Evolutionary conservation across 2,113 vertebrate genomes (phyloP), one percentile per base, ranked within the genome.

Genomic region (Alligator mississippiensis): DNA sequence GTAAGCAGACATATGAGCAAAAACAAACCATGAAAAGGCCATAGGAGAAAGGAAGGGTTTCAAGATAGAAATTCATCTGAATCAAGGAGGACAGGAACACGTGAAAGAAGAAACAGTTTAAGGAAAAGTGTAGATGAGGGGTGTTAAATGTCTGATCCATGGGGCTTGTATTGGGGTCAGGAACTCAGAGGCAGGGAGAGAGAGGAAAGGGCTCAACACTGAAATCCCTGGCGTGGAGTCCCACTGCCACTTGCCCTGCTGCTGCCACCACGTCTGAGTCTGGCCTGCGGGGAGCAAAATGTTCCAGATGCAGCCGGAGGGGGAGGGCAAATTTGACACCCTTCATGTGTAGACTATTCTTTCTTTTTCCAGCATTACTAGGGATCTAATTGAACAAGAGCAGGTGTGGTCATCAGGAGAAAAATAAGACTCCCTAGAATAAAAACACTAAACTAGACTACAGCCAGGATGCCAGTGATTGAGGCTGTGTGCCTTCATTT

Each of bases 381-480:
- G 80, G 12, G 55, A 55, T n/a, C 8, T 28, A 62, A 19, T 1
- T 9, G 74, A 21, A 16, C 82, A 59, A 60, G 58, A 61, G 12
- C 30, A 25, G 1, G 5, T 7, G 25, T 28, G 22, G 25, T 47
- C 87, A 38, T 70, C 11, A 2, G 0, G 4, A 1, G 22, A 13
- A 93, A 38, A 47, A 47, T 47, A 7, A 58, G 74, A 74, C 54
- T 4, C 18, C 7, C 27, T 28, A 13, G 30, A 66, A 9, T 63
- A 13, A 81, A 80, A 72, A 59, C n/a, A 15, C 15, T 30, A 14
- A 6, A 13, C 17, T 55, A 5, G 21, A 27, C 7, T 59, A 85
- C 47, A 47, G 47, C 7, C 47, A 47, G 47, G 47, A 47, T 47
- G 47, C 47, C 7, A 8, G 47, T 47, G 47, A 59, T 0, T 0